Percentiles rank a stretch among this genome's conserved stretches.
Evolutionary conservation across 1,140 invertebrate genomes (phyloP).

Genomic region (Ceratina calcarata): DNA sequence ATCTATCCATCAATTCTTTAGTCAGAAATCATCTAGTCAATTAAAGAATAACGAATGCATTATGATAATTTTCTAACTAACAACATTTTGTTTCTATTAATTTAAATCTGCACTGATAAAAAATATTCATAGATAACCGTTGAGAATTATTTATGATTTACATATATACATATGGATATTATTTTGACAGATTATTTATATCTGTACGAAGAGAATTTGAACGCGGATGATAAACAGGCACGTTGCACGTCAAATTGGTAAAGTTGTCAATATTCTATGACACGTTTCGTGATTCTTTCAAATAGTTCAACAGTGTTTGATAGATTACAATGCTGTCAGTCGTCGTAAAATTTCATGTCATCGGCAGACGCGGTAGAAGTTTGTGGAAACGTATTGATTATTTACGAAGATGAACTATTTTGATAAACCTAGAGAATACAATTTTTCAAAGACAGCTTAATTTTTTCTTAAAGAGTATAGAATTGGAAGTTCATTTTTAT

Average conservation of each 20-base stretch:
- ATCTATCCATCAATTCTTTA: too few relatives aligned
- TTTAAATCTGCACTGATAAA: background rate
- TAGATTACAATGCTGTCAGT: slow-evolving; percentile 11
- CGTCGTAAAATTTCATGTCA: background rate
- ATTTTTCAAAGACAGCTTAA: background rate
- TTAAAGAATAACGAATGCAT: background rate
- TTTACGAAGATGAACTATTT: background rate
- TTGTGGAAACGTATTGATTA: background rate
- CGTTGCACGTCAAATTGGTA: background rate
- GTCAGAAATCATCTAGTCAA: background rate
- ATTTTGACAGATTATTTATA: background rate
- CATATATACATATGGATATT: too few relatives aligned
- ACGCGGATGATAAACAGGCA: slow-evolving; percentile 1
- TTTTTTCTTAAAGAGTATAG: background rate
- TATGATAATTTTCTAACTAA: background rate
- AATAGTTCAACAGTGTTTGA: background rate
- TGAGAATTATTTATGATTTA: too few relatives aligned
- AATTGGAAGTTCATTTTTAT: background rate
- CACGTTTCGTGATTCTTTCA: background rate
- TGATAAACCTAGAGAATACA: background rate
- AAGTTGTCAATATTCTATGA: slow-evolving; percentile 6
- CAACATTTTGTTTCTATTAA: background rate
- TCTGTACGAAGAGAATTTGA: slow-evolving; percentile 5
- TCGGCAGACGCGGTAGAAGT: background rate
- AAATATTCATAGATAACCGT: background rate